Percentiles rank a stretch among this genome's conserved stretches.
Conservation (phyloP, 2,113 vertebrate species). For the Henicopernis longicauda region DNA sequence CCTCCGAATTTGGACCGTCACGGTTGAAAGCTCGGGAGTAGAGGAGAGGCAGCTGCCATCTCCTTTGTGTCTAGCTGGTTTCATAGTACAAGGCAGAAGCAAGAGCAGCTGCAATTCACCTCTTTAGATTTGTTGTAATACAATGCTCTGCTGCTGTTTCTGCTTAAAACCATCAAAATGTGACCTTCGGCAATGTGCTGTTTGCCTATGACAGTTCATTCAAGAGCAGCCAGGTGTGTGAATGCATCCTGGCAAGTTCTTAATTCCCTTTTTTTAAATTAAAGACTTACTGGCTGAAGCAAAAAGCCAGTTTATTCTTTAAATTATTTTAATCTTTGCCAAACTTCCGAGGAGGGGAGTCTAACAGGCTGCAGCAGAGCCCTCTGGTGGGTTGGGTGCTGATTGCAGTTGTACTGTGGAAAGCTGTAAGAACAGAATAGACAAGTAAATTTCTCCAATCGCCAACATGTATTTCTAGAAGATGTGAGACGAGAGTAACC, state of each 20-base stretch:
- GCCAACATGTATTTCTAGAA: not conserved
- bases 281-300: not conserved
- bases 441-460: not conserved
- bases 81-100: not conserved
- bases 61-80: not conserved
- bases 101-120: not conserved
- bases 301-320: not conserved
- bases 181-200: not conserved
- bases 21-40: not conserved
- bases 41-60: not conserved
- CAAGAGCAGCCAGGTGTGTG: not conserved
- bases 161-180: not conserved
- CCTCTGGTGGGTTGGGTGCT: not conserved
- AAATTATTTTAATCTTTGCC: conserved; percentile 24
- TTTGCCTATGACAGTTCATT: not conserved
- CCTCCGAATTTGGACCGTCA: not conserved
- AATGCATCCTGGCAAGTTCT: not conserved
- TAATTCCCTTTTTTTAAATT: not conserved
- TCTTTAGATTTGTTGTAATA: not conserved
- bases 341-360: not conserved
- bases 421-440: not conserved
- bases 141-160: not conserved
- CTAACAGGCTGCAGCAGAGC: not conserved
- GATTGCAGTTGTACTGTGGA: not conserved
- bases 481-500: not conserved